Conservation (phyloP, 2,113 vertebrate genomes). For the Chloroceryle aenea region DNA sequence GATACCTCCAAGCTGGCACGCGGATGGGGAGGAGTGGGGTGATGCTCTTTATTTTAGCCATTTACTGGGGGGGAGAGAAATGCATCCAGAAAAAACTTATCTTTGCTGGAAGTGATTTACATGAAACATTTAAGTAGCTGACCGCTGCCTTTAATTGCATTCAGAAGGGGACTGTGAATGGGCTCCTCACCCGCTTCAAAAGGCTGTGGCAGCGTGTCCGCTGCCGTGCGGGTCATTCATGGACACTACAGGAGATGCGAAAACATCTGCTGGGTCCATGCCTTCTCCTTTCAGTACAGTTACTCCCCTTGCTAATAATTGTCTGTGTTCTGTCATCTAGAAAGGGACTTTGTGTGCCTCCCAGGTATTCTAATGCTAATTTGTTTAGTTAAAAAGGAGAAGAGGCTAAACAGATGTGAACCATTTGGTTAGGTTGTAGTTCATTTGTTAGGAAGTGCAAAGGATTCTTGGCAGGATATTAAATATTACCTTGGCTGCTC, state of each 20-base stretch:
- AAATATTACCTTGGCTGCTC: slow-evolving; percentile 81
- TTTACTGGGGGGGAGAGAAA: not conserved
- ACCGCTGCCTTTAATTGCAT: not conserved
- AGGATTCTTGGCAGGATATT: slow-evolving; percentile 79
- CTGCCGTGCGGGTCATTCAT: not conserved
- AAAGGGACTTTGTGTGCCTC: slow-evolving; percentile 70
- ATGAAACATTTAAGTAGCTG: not conserved
- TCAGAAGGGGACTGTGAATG: not conserved
- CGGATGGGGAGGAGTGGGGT: not conserved
- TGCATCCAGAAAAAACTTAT: not conserved
- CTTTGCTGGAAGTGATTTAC: not conserved
- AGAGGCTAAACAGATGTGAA: slow-evolving; percentile 80
- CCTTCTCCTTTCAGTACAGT: slow-evolving; percentile 34
- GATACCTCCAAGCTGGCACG: not conserved
- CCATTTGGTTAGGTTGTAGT: slow-evolving; percentile 77
- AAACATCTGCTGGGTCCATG: slow-evolving; percentile 59
- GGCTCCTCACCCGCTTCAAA: slow-evolving; percentile 13
- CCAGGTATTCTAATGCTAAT: slow-evolving; percentile 82
- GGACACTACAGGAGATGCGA: slow-evolving; percentile 55
- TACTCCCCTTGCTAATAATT: slow-evolving; percentile 66
- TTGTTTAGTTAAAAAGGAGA: slow-evolving; percentile 75
- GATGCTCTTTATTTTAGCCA: not conserved
- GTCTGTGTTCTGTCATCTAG: slow-evolving; percentile 76
- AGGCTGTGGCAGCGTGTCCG: not conserved
- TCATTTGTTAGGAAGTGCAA: slow-evolving; percentile 80